Base-by-base conservation (phyloP, 2,797 vertebrate species). In the Bovichtus variegatus region DNA sequence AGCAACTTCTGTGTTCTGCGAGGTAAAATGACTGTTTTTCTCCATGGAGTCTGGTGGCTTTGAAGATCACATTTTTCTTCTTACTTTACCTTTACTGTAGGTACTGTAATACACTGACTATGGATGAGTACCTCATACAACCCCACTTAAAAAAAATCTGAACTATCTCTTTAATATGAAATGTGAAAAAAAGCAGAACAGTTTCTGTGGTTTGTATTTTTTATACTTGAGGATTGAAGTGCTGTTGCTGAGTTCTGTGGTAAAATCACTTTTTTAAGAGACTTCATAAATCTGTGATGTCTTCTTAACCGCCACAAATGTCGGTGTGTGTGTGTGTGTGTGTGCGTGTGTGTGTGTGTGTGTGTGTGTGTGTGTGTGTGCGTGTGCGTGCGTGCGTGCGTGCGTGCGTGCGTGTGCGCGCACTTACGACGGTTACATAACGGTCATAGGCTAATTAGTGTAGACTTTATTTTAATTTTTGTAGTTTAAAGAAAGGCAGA, bases 361-460 rank as follows among this genome's bases (percentile, higher is more conserved):
- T 21, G 23, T 49, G 38, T 23, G 16, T n/a, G n/a, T n/a, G n/a
- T n/a, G n/a, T n/a, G 54, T 51, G 58, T 31, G 7, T 72, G 29
- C 57, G 5, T 38, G n/a, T 66, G n/a, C n/a, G n/a, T n/a, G n/a
- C n/a, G n/a, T n/a, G n/a, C n/a, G n/a, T n/a, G n/a, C n/a, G n/a
- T n/a, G n/a, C n/a, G 18, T 69, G 54, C 73, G 9, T 74, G 79
- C 21, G 23, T 49, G 9, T 74, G 79, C 21, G 23, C 49, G n/a
- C n/a, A n/a, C n/a, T 63, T 74, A 59, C 71, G 47, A 59, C 6
- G 6, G 53, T 82, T 88, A 74, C 46, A 62, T 82, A 90, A 84
- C n/a, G 1, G 7, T 6, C 3, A 59, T 49, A 63, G 51, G 55
- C 46, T 82, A 76, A 87, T 81, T 86, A 59, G 50, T 71, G 53